These are phyloP conservation scores for Peromyscus eremicus DNA, from an alignment of 2,797 vertebrate genomes.

Conservation along the genomic window DNA sequence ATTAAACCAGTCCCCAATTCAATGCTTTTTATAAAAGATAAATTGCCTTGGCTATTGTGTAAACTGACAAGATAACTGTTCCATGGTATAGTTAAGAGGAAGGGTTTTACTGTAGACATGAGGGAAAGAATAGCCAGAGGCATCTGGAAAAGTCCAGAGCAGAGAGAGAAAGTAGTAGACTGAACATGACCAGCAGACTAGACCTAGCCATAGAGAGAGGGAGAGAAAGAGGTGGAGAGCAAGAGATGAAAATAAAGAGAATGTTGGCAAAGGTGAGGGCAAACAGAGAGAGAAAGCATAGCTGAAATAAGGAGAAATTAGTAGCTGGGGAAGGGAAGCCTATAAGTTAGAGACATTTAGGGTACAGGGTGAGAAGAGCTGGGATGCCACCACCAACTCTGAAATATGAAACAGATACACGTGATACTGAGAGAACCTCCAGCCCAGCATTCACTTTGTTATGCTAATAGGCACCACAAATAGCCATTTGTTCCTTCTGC, in stretches of 20 bases:
- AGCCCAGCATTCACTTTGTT: background rate
- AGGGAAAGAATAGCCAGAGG: background rate
- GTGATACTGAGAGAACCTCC: background rate
- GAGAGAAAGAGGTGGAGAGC: background rate
- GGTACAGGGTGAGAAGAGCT: background rate
- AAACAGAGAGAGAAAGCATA: background rate
- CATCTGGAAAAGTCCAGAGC: no score
- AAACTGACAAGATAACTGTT: no score
- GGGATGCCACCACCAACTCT: background rate
- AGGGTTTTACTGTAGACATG: no score
- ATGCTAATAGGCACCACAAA: background rate
- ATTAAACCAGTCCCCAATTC: background rate
- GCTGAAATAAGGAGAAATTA: background rate
- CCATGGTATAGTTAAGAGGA: no score
- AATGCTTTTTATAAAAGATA: background rate
- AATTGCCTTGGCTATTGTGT: background rate
- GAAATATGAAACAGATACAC: background rate
- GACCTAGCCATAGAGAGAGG: background rate
- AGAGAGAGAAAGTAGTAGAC: background rate
- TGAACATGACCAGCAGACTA: background rate
- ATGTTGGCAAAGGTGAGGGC: background rate
- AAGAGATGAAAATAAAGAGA: background rate
- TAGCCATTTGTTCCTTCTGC: background rate
- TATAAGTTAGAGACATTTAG: background rate
- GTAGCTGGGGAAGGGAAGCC: background rate